Conservation (phyloP, 2,113 vertebrate species). For the Pampusana beccarii region DNA sequence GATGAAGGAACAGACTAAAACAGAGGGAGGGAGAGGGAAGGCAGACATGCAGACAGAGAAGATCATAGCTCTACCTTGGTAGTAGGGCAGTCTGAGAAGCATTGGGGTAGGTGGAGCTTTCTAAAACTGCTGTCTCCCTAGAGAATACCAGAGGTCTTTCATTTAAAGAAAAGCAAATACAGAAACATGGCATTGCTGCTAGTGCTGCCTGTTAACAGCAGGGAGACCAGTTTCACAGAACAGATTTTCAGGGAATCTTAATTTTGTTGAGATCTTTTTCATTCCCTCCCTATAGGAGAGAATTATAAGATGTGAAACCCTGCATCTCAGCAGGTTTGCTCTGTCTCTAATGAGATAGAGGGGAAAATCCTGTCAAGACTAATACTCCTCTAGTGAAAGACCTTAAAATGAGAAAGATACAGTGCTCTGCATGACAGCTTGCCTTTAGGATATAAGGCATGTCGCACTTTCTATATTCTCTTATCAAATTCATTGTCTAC, state of each 20-base stretch:
- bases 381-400: neutral
- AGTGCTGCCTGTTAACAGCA: neutral
- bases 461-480: neutral
- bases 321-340: neutral
- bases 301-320: neutral
- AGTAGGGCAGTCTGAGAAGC: neutral
- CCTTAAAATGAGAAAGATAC: slow-evolving; percentile 2
- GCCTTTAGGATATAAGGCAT: neutral
- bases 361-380: slow-evolving; percentile 26
- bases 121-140: neutral
- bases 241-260: slow-evolving; percentile 7
- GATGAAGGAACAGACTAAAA: neutral
- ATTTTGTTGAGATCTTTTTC: slow-evolving; percentile 29
- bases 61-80: neutral
- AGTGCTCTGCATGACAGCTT: neutral
- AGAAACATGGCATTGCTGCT: neutral
- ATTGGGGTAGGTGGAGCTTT: neutral
- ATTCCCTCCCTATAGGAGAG: neutral
- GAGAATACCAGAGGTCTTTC: neutral
- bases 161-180: neutral
- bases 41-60: neutral
- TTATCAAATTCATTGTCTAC: neutral
- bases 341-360: slow-evolving; percentile 47
- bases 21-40: neutral
- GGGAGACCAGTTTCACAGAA: neutral